Evolutionary conservation across 2,888 invertebrate genomes (phyloP), one percentile per base, ranked within the genome.

Genomic region (Protodeltote pygarga): DNA sequence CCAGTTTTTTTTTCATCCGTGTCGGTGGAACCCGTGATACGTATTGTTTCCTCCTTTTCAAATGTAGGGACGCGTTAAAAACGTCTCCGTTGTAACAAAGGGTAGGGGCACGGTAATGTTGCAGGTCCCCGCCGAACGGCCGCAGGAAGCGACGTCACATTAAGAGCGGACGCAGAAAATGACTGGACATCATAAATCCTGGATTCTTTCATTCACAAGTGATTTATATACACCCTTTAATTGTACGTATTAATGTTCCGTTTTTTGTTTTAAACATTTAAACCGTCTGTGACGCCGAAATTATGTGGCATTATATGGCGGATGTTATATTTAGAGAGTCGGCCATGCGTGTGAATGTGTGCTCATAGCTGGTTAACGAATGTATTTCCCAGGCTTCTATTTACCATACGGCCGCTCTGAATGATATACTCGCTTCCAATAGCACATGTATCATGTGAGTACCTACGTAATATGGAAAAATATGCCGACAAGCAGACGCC

Each of bases 31-130:
- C 44, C 64, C 55, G 61, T 75, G 72, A 76, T 71, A 64, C 60
- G 82, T 78, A 82, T 82, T 81, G 82, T 81, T 79, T 75, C 61
- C 71, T 69, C 57, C 73, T 71, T 79, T 82, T 77, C 70, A 74
- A 74, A 75, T 50, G 75, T 75, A 78, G 71, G 78, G 75, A 79
- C 71, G 81, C 79, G 81, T 81, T 77, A 79, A 77, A 78, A 78
- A 75, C 62, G 62, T 69, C 70, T 73, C 74, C 71, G 72, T 69
- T 68, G 71, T 71, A 73, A 77, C 68, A 71, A 75, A 76, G 70
- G 73, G 75, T 69, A 72, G 51, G 52, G 49, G 46, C 45, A 41
- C 47, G 50, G 44, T 61, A 62, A 65, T 69, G 66, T 57, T 68
- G 73, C 66, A 66, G 66, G 65, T 63, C 61, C 64, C 57, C 59